Evolutionary conservation across 2,888 invertebrate genomes (phyloP), one percentile per base, ranked within the genome.

Genomic region (Parthenolecanium corni): DNA sequence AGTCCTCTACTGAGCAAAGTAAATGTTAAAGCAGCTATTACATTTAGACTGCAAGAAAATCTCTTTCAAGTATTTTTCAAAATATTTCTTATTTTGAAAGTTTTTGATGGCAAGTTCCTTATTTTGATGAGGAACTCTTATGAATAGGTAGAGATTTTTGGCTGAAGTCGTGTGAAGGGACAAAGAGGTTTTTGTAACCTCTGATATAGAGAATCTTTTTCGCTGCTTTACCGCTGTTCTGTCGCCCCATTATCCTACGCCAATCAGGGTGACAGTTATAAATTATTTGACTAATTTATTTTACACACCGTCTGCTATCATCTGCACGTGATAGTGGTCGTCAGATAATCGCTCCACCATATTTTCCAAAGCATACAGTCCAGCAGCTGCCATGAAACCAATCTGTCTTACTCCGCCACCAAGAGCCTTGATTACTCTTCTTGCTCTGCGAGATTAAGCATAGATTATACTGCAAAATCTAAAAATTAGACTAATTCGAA

Each of bases 381-480:
- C 93, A 1, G 93, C 89, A 0, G 94, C 94, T 0, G 94, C 95
- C 56, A 97, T 71, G 52, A 94, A 78, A 5, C 97, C 96, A 46
- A 80, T 82, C 75, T 97, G 96, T 64, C 96, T 79, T 92, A 93
- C 89, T 1, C 88, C 94, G 36, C 96, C 96, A 23, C 97, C 96
- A 49, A 97, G 73, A 52, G 84, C 87, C 76, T 96, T 95, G 62
- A 94, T 80, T 42, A 83, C 70, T 61, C 90, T 81, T 11, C 83
- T 80, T 0, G 92, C 91, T 70, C 90, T 90, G 69, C 0, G 70
- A 69, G 65, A 61, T 53, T 36, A 51, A n/a, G 9, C 47, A 18
- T 46, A 16, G 36, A 52, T 52, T 52, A 52, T n/a, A 38, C 12
- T 12, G 12, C 11, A 38, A 38, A 6, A 31, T 31, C 9, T 9